These are phyloP conservation scores for Gallirallus australis DNA, from an alignment of 2,797 vertebrate genomes.

Conservation along the genomic window DNA sequence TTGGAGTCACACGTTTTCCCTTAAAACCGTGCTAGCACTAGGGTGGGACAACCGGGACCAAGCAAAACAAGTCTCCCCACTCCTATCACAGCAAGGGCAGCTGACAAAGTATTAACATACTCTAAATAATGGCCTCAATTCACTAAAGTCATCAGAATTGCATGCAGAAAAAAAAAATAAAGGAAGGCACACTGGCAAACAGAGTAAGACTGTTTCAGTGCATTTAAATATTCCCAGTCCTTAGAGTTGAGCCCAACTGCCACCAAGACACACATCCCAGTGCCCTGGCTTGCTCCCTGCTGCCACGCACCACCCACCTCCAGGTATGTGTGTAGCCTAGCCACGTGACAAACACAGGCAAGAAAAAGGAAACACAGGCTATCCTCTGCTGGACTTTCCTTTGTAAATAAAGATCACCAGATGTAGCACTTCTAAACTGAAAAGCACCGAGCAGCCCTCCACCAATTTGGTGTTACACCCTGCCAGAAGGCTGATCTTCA, in stretches of 20 bases:
- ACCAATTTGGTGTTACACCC: neutral
- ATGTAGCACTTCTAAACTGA: neutral
- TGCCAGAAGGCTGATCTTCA: neutral
- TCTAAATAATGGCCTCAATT: constrained; percentile 28
- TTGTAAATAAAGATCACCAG: neutral
- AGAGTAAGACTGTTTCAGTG: neutral
- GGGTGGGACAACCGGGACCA: neutral
- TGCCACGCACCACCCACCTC: neutral
- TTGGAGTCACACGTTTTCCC: neutral
- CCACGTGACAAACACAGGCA: neutral
- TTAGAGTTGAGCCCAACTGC: neutral
- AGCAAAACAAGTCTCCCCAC: neutral
- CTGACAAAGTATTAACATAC: constrained; percentile 11
- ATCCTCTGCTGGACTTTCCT: neutral
- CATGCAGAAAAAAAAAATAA: neutral
- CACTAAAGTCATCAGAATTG: neutral
- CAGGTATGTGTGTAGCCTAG: neutral
- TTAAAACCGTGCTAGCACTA: neutral
- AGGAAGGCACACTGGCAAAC: neutral
- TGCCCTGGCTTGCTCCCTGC: accelerated
- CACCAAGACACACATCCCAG: neutral
- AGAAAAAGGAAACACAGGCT: neutral
- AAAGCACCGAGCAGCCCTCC: neutral
- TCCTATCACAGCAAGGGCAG: neutral
- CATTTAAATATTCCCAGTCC: neutral